These are phyloP conservation scores for Hippocampus zosterae DNA, from an alignment of 2,113 vertebrate species.

Conservation along the genomic window DNA sequence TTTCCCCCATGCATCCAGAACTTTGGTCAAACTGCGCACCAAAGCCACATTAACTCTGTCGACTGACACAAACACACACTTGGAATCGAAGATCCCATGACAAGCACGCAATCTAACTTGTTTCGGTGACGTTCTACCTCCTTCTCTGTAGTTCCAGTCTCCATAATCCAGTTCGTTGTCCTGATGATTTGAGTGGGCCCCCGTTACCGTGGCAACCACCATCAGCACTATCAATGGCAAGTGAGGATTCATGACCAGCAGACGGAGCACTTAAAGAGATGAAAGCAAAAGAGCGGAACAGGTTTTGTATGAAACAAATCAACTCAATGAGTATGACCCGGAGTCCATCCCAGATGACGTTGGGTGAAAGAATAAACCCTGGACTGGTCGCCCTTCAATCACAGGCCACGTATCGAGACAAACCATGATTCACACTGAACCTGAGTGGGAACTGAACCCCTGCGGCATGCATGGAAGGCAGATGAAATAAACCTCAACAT, in stretches of 20 bases:
- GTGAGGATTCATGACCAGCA: slow-evolving; percentile 45
- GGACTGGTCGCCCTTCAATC: background rate
- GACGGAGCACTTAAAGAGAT: background rate
- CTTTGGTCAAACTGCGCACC: slow-evolving; percentile 73
- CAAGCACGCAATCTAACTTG: background rate
- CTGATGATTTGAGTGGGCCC: slow-evolving; percentile 40
- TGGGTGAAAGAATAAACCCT: background rate
- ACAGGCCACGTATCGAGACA: background rate
- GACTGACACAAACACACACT: slow-evolving; percentile 45
- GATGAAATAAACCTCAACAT: no score
- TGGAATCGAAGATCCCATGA: background rate
- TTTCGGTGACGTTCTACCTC: slow-evolving; percentile 61
- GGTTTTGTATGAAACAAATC: background rate
- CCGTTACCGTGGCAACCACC: slow-evolving; percentile 48
- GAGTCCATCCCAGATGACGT: background rate
- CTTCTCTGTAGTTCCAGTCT: slow-evolving; percentile 79
- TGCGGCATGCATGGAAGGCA: no score
- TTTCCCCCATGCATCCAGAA: slow-evolving; percentile 76
- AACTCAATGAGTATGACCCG: no score
- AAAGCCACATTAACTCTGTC: slow-evolving; percentile 72
- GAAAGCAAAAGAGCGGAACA: background rate
- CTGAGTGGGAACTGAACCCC: no score
- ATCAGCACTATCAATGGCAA: slow-evolving; percentile 52
- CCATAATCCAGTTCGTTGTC: slow-evolving; percentile 73
- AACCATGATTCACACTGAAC: no score